These are phyloP conservation scores for Lepidocolaptes lacrymiger DNA, from an alignment of 2,797 vertebrate species.

Conservation along the genomic window DNA sequence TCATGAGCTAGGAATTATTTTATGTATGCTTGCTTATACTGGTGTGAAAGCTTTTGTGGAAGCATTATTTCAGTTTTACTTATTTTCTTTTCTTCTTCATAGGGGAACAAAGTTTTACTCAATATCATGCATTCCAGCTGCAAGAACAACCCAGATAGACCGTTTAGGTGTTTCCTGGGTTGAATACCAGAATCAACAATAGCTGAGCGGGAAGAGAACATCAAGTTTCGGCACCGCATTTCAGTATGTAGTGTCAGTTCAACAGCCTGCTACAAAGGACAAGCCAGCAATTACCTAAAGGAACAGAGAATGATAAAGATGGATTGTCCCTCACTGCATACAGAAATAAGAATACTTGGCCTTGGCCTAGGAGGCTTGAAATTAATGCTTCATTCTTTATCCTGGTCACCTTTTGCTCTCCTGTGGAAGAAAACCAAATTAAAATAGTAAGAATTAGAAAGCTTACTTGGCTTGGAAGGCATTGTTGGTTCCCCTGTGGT, in stretches of 20 bases:
- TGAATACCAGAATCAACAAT: background rate
- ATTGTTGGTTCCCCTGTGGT: conserved; percentile 99
- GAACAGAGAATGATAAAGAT: conserved; percentile 77
- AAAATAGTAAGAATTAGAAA: conserved; percentile 75
- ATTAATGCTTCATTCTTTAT: conserved; percentile 77
- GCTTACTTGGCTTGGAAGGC: conserved; percentile 99
- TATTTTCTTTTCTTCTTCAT: background rate
- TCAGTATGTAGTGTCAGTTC: conserved; percentile 50
- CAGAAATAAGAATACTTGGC: conserved; percentile 54
- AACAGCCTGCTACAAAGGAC: conserved; percentile 72
- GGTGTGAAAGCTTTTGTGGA: background rate
- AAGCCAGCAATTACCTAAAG: conserved; percentile 76
- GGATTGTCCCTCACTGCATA: conserved; percentile 62
- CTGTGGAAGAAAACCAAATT: conserved; percentile 73
- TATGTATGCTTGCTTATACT: background rate
- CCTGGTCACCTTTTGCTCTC: conserved; percentile 74
- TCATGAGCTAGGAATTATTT: background rate
- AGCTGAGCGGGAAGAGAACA: background rate
- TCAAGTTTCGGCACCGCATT: background rate
- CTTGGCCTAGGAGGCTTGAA: conserved; percentile 72
- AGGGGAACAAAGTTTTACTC: background rate
- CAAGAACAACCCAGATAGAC: background rate
- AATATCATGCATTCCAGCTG: background rate
- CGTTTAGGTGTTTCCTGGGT: background rate
- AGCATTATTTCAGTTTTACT: background rate